Evolutionary conservation across 2,888 invertebrate species (phyloP).

Genomic region (Chalcosyrphus nemorum): DNA sequence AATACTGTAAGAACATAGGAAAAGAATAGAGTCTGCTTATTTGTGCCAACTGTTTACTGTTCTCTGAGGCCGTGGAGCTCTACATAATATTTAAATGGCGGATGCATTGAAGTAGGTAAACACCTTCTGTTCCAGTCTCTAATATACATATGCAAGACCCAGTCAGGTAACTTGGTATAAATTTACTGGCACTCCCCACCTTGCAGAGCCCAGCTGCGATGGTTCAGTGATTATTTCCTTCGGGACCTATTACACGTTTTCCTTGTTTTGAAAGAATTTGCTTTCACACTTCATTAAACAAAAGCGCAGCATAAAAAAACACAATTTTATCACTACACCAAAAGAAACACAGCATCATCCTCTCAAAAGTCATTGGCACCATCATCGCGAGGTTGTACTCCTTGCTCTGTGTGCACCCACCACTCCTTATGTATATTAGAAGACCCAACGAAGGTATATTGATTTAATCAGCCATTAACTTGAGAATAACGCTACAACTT

Average conservation of each 20-base stretch:
- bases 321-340: not conserved
- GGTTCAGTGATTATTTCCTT: not conserved
- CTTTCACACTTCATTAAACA: not conserved
- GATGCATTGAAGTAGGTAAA: too few species aligned
- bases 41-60: too few species aligned
- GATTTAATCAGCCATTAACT: constrained; percentile 63
- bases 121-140: too few species aligned
- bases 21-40: too few species aligned
- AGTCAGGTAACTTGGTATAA: too few species aligned
- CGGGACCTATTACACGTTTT: not conserved
- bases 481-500: constrained; percentile 61
- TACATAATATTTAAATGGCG: too few species aligned
- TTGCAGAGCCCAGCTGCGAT: too few species aligned
- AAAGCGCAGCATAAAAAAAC: not conserved
- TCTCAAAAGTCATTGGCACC: not conserved
- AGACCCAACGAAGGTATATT: constrained; percentile 13
- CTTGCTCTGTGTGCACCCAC: not conserved
- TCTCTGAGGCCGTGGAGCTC: too few species aligned
- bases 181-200: too few species aligned
- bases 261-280: not conserved
- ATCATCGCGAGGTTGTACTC: not conserved
- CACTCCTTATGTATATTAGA: not conserved
- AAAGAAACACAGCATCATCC: not conserved
- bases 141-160: too few species aligned
- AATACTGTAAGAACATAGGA: too few species aligned